Evolutionary conservation across 92 coral and sea anemone genomes (phyloP).

Genomic region (Isaurus tuberculatus): DNA sequence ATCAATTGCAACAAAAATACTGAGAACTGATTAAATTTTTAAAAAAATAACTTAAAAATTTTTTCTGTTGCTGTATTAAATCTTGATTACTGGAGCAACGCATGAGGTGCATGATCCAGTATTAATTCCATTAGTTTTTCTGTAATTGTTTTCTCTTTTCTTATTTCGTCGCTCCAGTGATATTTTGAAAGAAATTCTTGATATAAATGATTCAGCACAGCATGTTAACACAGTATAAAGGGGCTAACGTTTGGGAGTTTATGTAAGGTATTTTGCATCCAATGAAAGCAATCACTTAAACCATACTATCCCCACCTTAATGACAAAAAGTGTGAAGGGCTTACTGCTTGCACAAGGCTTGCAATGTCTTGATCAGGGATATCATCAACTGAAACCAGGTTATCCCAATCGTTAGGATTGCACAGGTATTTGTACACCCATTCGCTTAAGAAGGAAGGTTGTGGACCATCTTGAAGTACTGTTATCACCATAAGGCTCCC

Average conservation of each 20-base stretch:
- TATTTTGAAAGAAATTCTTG: slow-evolving; percentile 19
- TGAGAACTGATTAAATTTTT: slow-evolving; percentile 1
- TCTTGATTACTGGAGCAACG: slow-evolving; percentile 31
- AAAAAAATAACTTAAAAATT: background rate
- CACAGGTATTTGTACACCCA: slow-evolving; percentile 36
- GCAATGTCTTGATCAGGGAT: slow-evolving; percentile 38
- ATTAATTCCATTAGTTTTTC: slow-evolving; percentile 13
- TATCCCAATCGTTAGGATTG: slow-evolving; percentile 33
- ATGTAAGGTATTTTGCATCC: slow-evolving; percentile 19
- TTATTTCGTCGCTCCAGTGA: slow-evolving; percentile 23
- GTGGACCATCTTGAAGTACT: slow-evolving; percentile 40
- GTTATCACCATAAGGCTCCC: slow-evolving; percentile 40
- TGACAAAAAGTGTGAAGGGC: slow-evolving; percentile 38
- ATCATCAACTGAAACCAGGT: slow-evolving; percentile 33
- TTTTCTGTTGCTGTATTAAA: slow-evolving; percentile 33
- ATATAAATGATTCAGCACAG: slow-evolving; percentile 8
- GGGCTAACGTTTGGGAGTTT: slow-evolving; percentile 28
- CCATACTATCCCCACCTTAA: slow-evolving; percentile 27
- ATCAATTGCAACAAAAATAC: slow-evolving; percentile 16
- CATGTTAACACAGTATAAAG: slow-evolving; percentile 18
- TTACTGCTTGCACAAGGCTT: slow-evolving; percentile 38
- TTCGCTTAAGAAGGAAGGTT: background rate
- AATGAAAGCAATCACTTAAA: slow-evolving; percentile 23
- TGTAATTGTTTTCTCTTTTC: slow-evolving; percentile 18
- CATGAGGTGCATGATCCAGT: no score